Evolutionary conservation across 2,797 vertebrate species (phyloP).

Genomic region (Notolabrus celidotus): DNA sequence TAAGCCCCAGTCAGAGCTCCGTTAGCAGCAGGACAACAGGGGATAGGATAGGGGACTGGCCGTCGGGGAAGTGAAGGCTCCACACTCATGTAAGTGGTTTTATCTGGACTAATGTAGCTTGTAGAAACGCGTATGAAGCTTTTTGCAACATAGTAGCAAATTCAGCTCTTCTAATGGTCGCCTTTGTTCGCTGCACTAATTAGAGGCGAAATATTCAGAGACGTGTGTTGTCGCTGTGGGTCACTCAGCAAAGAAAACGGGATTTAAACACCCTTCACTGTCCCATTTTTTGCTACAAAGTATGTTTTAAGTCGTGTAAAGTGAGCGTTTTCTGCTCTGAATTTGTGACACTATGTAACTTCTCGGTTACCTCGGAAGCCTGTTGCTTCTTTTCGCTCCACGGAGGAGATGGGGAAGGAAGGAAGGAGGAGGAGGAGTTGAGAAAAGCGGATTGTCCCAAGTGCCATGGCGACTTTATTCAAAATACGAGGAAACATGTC

Average conservation of each 20-base stretch:
- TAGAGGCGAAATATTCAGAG: constrained; percentile 18
- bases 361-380: constrained; percentile 67
- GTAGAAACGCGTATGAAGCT: not conserved
- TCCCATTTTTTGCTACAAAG: fast-evolving
- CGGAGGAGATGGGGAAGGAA: constrained; percentile 61
- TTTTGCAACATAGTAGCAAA: not conserved
- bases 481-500: constrained; percentile 49
- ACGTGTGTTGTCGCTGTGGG: constrained; percentile 35
- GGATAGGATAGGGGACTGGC: constrained; percentile 42
- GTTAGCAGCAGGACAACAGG: constrained; percentile 75
- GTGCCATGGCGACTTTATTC: constrained; percentile 47
- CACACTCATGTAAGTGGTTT: constrained; percentile 75
- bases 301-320: not conserved
- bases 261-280: not conserved
- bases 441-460: constrained; percentile 85
- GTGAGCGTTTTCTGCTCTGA: not conserved
- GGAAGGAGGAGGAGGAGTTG: constrained; percentile 73
- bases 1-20: constrained; percentile 78
- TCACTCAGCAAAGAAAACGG: not conserved
- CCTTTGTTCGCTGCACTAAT: constrained; percentile 53
- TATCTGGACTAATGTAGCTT: not conserved
- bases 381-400: constrained; percentile 79
- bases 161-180: not conserved
- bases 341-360: constrained; percentile 18
- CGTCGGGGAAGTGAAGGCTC: constrained; percentile 26